phyloP scores from a whole-genome alignment of 2,888 invertebrate genomes.

The Trissoscelio sp. region DNA sequence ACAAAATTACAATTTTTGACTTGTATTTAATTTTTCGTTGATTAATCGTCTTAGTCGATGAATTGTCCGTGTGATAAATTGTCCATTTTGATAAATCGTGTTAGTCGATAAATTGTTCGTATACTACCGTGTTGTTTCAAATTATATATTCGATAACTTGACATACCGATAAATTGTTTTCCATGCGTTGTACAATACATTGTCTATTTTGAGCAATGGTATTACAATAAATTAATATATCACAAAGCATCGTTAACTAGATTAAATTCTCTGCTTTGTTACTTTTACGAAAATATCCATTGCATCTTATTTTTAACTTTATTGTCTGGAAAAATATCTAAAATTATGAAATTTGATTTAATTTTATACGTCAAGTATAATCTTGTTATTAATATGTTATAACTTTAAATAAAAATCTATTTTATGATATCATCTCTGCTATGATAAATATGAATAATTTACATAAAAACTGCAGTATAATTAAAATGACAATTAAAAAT shows the following conservation, averaged over 20 bases:
- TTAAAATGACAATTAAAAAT: too few relatives aligned
- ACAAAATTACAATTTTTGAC: background rate
- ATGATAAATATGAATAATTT: too few relatives aligned
- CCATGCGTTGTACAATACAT: constrained; percentile 35
- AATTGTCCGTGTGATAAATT: constrained; percentile 44
- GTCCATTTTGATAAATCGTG: constrained; percentile 48
- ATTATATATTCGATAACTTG: constrained; percentile 50
- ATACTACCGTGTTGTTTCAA: constrained; percentile 41
- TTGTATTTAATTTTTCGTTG: constrained; percentile 16
- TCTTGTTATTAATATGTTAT: too few relatives aligned
- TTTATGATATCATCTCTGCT: too few relatives aligned
- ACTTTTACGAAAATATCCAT: too few relatives aligned
- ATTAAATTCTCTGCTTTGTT: constrained; percentile 18
- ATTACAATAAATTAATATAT: constrained; percentile 36
- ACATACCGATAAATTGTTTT: constrained; percentile 49
- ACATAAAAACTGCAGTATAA: too few relatives aligned
- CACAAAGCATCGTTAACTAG: constrained; percentile 8
- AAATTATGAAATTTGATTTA: too few relatives aligned
- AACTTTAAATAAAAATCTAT: too few relatives aligned
- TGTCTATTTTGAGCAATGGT: constrained; percentile 39
- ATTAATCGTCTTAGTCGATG: constrained; percentile 38
- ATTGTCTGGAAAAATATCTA: too few relatives aligned
- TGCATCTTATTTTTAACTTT: too few relatives aligned
- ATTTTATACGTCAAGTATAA: too few relatives aligned
- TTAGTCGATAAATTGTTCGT: constrained; percentile 49